Evolutionary conservation across 92 coral and sea anemone species (phyloP), one percentile per base, ranked within the genome.

Genomic region (Epizoanthus stellaris): DNA sequence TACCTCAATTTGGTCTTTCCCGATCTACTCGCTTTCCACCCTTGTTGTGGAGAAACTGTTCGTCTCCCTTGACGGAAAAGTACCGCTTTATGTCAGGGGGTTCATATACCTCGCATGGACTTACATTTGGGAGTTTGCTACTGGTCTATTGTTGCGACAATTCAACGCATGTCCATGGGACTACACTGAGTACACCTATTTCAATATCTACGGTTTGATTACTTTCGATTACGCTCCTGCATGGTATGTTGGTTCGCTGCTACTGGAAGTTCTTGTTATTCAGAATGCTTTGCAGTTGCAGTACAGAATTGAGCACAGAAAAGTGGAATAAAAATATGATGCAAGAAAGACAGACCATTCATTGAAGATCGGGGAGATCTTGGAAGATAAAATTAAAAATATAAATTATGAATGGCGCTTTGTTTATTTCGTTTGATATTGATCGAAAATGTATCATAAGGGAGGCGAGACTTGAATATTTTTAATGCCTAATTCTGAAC

Each of bases 101-200:
- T 34, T 96, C 42, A 84, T 96, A 11, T 96, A 96, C 73, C 91
- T 96, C 17, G 49, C 72, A 12, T 96, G 98, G 99, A 92, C 95
- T 5, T 96, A 96, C 84, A 23, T 91, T 58, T 96, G 99, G 98
- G 99, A 96, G 81, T 96, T 94, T 62, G 5, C 77, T 20, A 94
- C 98, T 30, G 99, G 99, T 6, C 74, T 90, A 5, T 13, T 94
- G 39, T 69, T 96, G 40, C 96, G 99, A 2, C 95, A 96, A 65
- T 94, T 96, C 73, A 93, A 92, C 65, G 99, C 99, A 0, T 96
- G 99, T 73, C 99, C 99, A 0, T 96, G 99, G 99, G 94, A 96
- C 85, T 96, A 96, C 88, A 91, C 87, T 3, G 99, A 81, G 4
- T 96, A 96, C 38, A 96, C 99, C 2, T 85, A 91, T 64, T 92